Conservation (phyloP, 1,140 invertebrate species). For the Planococcus citri region DNA sequence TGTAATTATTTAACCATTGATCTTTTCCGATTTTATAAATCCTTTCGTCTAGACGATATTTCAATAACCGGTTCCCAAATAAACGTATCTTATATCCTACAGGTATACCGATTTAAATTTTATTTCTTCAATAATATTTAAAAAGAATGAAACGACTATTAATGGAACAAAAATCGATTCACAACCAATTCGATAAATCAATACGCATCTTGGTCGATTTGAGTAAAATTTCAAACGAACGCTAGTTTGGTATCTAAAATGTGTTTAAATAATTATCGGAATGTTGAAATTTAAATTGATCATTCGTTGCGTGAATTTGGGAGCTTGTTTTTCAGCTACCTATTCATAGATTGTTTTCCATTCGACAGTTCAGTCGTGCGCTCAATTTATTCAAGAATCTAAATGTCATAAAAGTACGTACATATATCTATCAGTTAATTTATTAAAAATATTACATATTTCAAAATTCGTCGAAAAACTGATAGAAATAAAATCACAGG, state of each 20-base stretch:
- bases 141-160: background rate
- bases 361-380: too few species aligned
- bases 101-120: constrained; percentile 1
- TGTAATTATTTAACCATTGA: constrained; percentile 4
- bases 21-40: constrained; percentile 3
- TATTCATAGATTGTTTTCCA: too few species aligned
- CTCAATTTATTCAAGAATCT: too few species aligned
- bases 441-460: too few species aligned
- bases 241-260: background rate
- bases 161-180: constrained; percentile 1
- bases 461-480: too few species aligned
- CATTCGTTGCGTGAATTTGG: background rate
- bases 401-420: too few species aligned
- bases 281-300: background rate
- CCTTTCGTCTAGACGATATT: constrained; percentile 6
- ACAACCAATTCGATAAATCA: background rate
- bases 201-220: background rate
- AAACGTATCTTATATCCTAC: background rate
- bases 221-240: background rate
- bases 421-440: too few species aligned
- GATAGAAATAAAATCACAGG: too few species aligned
- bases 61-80: background rate
- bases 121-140: background rate
- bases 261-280: background rate
- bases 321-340: too few species aligned